These are phyloP conservation scores for Uropsilus gracilis DNA, from an alignment of 2,113 vertebrate species.

Conservation along the genomic window DNA sequence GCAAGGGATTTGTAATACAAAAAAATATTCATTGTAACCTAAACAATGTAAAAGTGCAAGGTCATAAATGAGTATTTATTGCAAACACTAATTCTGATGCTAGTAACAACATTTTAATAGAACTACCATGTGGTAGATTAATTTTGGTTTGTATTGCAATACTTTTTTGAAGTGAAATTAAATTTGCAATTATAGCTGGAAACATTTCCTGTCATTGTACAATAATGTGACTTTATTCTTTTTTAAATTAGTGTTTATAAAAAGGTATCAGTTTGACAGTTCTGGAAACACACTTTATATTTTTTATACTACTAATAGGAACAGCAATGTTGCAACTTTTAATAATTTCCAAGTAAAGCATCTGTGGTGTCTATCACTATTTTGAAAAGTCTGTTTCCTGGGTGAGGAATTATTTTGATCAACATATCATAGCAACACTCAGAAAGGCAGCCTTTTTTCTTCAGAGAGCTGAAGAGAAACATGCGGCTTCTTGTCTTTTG, in stretches of 20 bases:
- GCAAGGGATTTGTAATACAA: neutral
- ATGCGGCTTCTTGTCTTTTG: neutral
- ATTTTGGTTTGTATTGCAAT: slow-evolving; percentile 32
- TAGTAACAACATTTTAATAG: slow-evolving; percentile 2
- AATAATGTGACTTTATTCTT: slow-evolving; percentile 31
- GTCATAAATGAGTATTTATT: slow-evolving; percentile 27
- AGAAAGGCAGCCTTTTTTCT: neutral
- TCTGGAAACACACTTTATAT: slow-evolving; percentile 38
- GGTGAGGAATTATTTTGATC: slow-evolving; percentile 65
- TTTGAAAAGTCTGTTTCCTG: slow-evolving; percentile 63
- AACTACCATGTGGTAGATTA: neutral
- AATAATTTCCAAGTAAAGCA: slow-evolving; percentile 32
- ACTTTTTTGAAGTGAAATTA: slow-evolving; percentile 47
- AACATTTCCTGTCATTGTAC: slow-evolving; percentile 55
- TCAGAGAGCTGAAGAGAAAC: neutral
- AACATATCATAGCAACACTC: slow-evolving; percentile 7
- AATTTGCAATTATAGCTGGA: slow-evolving; percentile 30
- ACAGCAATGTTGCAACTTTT: slow-evolving; percentile 6
- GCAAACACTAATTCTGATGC: neutral
- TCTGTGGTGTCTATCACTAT: slow-evolving; percentile 70
- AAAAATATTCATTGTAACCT: neutral
- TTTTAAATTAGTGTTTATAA: slow-evolving; percentile 52
- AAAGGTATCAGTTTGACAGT: slow-evolving; percentile 62
- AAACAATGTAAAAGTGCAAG: neutral
- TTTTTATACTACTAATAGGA: slow-evolving; percentile 64